phyloP scores from a whole-genome alignment of 2,113 vertebrate genomes.

The Poeciliopsis occidentalis region DNA sequence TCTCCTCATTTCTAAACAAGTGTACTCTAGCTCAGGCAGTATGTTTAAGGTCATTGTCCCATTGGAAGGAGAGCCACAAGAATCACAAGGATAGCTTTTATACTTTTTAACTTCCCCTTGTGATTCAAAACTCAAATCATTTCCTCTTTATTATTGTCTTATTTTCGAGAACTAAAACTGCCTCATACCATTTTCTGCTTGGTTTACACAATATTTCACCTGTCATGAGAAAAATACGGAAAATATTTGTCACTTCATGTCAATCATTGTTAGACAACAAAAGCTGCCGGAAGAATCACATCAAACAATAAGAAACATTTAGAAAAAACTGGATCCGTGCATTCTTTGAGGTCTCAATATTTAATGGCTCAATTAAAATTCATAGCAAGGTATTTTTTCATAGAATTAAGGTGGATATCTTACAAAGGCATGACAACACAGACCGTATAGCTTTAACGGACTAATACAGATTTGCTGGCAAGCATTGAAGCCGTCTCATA shows the following conservation, averaged over 20 bases:
- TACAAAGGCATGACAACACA: slow-evolving; percentile 88
- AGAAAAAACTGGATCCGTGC: slow-evolving; percentile 17
- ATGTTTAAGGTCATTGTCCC: too few species aligned
- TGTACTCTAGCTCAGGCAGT: too few species aligned
- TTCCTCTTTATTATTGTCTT: background rate
- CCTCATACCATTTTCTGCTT: background rate
- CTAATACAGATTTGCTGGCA: slow-evolving; percentile 84
- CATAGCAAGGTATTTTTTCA: slow-evolving; percentile 81
- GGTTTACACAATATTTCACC: background rate
- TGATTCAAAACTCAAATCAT: background rate
- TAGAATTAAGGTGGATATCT: slow-evolving; percentile 83
- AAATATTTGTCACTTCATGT: background rate
- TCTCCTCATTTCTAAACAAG: too few species aligned
- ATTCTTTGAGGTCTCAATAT: slow-evolving; percentile 79
- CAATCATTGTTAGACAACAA: background rate
- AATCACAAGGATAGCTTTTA: background rate
- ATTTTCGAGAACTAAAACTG: background rate
- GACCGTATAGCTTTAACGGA: slow-evolving; percentile 81
- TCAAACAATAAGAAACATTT: background rate
- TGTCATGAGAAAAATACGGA: background rate
- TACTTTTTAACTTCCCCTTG: background rate
- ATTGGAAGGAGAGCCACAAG: too few species aligned
- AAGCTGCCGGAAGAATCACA: background rate
- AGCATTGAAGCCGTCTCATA: slow-evolving; percentile 84
- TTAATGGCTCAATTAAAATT: slow-evolving; percentile 85